Conservation (phyloP, 2,797 vertebrate genomes). For the Odontamblyopus rebecca region DNA sequence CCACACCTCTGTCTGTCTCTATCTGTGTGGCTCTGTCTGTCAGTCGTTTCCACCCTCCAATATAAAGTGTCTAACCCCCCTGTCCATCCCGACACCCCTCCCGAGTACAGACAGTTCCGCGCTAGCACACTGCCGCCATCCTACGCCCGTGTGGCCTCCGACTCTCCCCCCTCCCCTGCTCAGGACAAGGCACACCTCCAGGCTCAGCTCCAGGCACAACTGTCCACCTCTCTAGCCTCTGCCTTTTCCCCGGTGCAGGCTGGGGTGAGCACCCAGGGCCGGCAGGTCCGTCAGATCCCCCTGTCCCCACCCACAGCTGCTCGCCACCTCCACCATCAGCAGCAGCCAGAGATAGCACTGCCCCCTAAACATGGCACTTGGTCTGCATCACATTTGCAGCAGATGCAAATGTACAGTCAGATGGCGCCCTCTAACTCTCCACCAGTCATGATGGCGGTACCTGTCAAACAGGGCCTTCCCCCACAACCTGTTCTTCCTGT, state of each 20-base stretch:
- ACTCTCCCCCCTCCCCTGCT: slow-evolving; percentile 70
- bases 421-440: slow-evolving; percentile 74
- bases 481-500: slow-evolving; percentile 74
- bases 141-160: slow-evolving; percentile 78
- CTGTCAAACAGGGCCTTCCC: slow-evolving; percentile 69
- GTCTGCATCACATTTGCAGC: slow-evolving; percentile 78
- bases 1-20: slow-evolving; percentile 43
- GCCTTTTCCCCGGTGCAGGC: slow-evolving; percentile 83
- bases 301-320: slow-evolving; percentile 78
- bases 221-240: slow-evolving; percentile 78
- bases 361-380: slow-evolving; percentile 79
- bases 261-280: slow-evolving; percentile 65
- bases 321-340: slow-evolving; percentile 64
- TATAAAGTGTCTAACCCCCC: slow-evolving; percentile 82
- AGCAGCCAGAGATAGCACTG: slow-evolving; percentile 63
- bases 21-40: slow-evolving; percentile 33
- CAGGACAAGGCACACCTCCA: slow-evolving; percentile 75
- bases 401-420: slow-evolving; percentile 76
- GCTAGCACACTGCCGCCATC: slow-evolving; percentile 79
- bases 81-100: slow-evolving; percentile 80
- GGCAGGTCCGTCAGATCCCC: slow-evolving; percentile 82
- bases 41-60: slow-evolving; percentile 87
- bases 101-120: slow-evolving; percentile 79
- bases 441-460: slow-evolving; percentile 72
- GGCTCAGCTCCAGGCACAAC: slow-evolving; percentile 83